These are phyloP conservation scores for Ditula angustiorana DNA, from an alignment of 2,888 invertebrate species.

Conservation along the genomic window DNA sequence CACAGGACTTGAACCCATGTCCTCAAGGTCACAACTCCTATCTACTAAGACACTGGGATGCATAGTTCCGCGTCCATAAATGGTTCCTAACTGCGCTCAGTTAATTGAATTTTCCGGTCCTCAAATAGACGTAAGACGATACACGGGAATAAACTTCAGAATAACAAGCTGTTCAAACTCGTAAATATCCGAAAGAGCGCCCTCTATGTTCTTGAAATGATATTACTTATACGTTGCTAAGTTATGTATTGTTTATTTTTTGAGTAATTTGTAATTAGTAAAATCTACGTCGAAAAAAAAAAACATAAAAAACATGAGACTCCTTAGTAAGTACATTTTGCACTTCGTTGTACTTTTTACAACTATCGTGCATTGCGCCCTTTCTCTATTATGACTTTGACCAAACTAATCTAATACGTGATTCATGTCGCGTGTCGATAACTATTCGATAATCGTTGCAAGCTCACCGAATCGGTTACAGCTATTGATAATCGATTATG, in stretches of 20 bases:
- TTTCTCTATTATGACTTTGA: not conserved
- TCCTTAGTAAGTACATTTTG: no score
- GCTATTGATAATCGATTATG: not conserved
- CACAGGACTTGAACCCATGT: no score
- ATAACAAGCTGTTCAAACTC: not conserved
- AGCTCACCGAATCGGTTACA: constrained; percentile 9
- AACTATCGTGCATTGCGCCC: not conserved
- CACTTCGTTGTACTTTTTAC: not conserved
- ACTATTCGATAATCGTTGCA: no score
- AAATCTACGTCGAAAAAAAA: no score
- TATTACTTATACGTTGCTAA: no score
- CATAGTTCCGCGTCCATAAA: constrained; percentile 18
- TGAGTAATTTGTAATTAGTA: no score
- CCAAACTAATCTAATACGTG: constrained; percentile 7
- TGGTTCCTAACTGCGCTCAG: constrained; percentile 12
- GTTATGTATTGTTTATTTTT: no score
- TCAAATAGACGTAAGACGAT: constrained; percentile 36
- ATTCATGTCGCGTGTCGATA: constrained; percentile 6
- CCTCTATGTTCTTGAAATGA: no score
- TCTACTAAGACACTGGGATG: constrained; percentile 8
- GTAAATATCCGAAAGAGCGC: no score
- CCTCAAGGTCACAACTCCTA: not conserved
- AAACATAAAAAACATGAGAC: no score
- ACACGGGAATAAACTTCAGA: not conserved
- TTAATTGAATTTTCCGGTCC: constrained; percentile 36